Conservation (phyloP, 2,797 vertebrate genomes). For the Falco concolor region DNA sequence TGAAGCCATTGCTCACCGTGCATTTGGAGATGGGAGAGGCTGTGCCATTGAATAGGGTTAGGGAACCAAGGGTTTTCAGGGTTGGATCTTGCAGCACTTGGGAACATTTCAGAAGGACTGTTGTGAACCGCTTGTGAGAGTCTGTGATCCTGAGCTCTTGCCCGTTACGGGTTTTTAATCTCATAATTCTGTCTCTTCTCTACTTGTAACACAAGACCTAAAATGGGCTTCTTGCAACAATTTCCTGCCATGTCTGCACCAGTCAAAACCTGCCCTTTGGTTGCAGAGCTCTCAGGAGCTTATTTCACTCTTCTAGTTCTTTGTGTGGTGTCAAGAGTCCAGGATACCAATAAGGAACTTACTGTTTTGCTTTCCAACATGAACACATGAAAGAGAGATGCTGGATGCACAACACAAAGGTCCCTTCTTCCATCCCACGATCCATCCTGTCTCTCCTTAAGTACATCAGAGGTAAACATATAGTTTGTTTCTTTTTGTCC, state of each 20-base stretch:
- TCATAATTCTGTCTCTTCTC: not conserved
- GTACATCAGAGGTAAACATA: not conserved
- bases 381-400: not conserved
- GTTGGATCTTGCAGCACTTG: not conserved
- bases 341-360: not conserved
- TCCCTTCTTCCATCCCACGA: not conserved
- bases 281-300: not conserved
- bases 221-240: not conserved
- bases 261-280: not conserved
- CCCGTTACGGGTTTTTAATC: rapidly evolving
- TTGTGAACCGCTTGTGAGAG: not conserved
- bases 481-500: not conserved
- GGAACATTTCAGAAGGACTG: not conserved
- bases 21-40: not conserved
- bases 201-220: not conserved
- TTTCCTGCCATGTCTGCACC: not conserved
- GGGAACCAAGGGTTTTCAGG: not conserved
- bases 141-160: not conserved
- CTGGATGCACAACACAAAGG: not conserved
- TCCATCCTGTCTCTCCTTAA: not conserved
- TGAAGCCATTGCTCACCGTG: not conserved
- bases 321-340: not conserved
- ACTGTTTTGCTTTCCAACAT: not conserved
- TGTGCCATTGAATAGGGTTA: not conserved
- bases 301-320: not conserved